Conservation (phyloP, 2,113 vertebrate genomes). For the Carassius auratus region DNA sequence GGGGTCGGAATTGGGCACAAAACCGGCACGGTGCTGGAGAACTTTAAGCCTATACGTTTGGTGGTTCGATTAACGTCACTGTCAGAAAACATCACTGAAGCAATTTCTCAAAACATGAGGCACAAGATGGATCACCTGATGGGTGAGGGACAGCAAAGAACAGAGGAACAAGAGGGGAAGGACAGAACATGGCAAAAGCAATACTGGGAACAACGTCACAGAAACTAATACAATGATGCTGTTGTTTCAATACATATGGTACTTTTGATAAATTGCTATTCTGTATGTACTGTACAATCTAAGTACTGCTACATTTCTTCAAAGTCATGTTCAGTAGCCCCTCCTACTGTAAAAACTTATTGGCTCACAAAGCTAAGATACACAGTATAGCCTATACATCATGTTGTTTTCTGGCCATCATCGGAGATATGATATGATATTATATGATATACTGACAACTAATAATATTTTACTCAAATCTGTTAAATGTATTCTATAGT, state of each 20-base stretch:
- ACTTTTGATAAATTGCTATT: background rate
- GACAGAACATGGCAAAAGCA: background rate
- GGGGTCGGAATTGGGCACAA: no score
- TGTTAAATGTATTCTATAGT: no score
- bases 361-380: background rate
- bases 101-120: slow-evolving; percentile 65
- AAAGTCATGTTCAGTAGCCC: background rate
- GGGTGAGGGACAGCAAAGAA: background rate
- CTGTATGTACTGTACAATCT: background rate
- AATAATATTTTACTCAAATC: background rate
- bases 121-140: slow-evolving; percentile 3
- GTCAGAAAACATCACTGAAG: slow-evolving; percentile 68
- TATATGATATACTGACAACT: background rate
- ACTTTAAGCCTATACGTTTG: slow-evolving; percentile 49
- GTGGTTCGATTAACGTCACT: slow-evolving; percentile 71
- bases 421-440: background rate
- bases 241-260: background rate
- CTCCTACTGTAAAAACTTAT: background rate
- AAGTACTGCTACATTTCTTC: background rate
- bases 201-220: background rate
- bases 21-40: no score
- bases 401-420: background rate
- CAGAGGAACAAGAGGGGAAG: background rate
- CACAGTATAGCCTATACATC: background rate
- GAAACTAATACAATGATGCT: background rate